Conservation (phyloP, 23 tunicate genomes). For the Styela clava region DNA sequence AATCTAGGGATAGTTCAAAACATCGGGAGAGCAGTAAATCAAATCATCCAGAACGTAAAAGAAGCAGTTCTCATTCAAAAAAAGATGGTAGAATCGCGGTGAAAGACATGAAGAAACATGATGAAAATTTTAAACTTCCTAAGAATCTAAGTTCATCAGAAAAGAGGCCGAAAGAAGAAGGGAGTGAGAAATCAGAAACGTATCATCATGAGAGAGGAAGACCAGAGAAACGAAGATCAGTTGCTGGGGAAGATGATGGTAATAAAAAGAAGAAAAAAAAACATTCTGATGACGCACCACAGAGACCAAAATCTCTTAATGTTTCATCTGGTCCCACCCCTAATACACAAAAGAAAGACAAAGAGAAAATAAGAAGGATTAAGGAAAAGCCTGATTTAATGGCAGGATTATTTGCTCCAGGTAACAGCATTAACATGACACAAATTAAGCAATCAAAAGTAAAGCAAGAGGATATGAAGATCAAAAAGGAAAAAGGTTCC, state of each 20-base stretch:
- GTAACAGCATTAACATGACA: conserved; percentile 20
- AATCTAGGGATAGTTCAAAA: conserved; percentile 1
- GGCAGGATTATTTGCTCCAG: conserved; percentile 29
- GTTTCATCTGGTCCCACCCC: background rate
- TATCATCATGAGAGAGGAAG: conserved; percentile 18
- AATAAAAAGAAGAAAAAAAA: conserved; percentile 24
- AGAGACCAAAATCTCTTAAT: conserved; percentile 15
- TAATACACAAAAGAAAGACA: background rate
- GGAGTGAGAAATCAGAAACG: background rate
- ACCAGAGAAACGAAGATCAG: background rate
- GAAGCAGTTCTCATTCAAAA: background rate
- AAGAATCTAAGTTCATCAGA: background rate
- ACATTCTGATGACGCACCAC: background rate
- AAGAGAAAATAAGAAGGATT: conserved; percentile 18
- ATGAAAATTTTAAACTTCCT: conserved; percentile 18
- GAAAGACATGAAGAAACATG: conserved; percentile 27
- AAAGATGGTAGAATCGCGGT: conserved; percentile 19
- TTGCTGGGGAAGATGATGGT: background rate
- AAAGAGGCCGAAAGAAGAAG: background rate
- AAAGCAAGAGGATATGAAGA: conserved; percentile 18
- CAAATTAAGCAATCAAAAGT: conserved; percentile 43
- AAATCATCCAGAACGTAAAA: conserved; percentile 11
- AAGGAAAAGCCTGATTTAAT: conserved; percentile 11
- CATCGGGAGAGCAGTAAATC: conserved; percentile 23
- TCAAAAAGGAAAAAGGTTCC: conserved; percentile 32